Percentiles rank a stretch among this genome's conserved stretches.
Evolutionary conservation across 2,113 vertebrate species (phyloP).

Genomic region (Plectropomus leopardus): DNA sequence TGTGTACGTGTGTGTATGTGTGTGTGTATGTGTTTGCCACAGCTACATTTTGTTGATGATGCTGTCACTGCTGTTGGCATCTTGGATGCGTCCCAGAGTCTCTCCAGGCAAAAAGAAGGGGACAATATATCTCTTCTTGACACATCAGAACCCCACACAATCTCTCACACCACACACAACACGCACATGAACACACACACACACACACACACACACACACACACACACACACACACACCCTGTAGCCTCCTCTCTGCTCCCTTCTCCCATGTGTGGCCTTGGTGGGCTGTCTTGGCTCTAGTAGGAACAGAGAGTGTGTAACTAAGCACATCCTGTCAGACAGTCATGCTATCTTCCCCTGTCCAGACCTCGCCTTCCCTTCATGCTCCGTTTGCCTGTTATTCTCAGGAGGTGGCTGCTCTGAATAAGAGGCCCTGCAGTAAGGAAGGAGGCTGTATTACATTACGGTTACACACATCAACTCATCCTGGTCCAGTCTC

Average conservation of each 20-base stretch:
- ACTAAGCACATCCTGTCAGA: conserved; percentile 87
- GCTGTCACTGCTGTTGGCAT: conserved; percentile 78
- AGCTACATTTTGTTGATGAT: conserved; percentile 82
- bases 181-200: conserved; percentile 11
- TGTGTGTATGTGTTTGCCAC: conserved; percentile 18
- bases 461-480: conserved; percentile 55
- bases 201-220: conserved; percentile 1
- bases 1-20: conserved; percentile 31
- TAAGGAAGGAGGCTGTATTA: conserved; percentile 41
- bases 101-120: conserved; percentile 71
- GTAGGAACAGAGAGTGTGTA: conserved; percentile 83
- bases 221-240: conserved; percentile 7
- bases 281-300: conserved; percentile 71
- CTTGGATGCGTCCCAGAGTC: conserved; percentile 71
- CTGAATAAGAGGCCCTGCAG: conserved; percentile 71
- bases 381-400: conserved; percentile 85
- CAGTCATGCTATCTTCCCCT: conserved; percentile 84
- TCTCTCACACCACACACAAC: conserved; percentile 9
- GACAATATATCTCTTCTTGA: conserved; percentile 71
- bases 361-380: conserved; percentile 79
- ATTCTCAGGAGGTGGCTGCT: conserved; percentile 74
- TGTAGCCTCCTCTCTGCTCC: conserved; percentile 37
- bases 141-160: conserved; percentile 35
- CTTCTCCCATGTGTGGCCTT: conserved; percentile 71
- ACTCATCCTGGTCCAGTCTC: conserved; percentile 21